Evolutionary conservation across 2,797 vertebrate genomes (phyloP), one percentile per base, ranked within the genome.

Genomic region (Amniataba percoides): DNA sequence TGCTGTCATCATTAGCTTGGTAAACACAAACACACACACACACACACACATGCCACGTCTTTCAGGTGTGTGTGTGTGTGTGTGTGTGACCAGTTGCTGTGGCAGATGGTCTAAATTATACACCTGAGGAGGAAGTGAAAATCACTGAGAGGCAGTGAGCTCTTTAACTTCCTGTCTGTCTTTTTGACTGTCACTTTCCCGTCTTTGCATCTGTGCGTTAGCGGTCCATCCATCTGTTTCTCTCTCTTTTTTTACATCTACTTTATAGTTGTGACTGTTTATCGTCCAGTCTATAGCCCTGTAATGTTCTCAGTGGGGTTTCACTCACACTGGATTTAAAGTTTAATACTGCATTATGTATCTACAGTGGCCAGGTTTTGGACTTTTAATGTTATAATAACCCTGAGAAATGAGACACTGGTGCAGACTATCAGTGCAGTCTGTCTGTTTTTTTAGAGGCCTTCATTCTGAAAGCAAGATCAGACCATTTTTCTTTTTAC

Each of bases 41-140:
- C 27, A 56, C 23, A 61, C 39, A 59, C 66, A 59, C 36, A 49
- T 0, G 3, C 5, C 18, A 51, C 36, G 71, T 75, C 45, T 80
- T 77, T 67, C 42, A 84, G 62, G 68, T 61, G 42, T 71, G 63
- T 67, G 58, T 59, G 68, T 61, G 42, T 71, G 63, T 67, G 58
- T 59, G 31, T 56, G 7, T 27, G 62, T 25, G 60, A 34, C 65
- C 69, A 21, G 61, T 71, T 19, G 27, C 21, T 71, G 52, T 55
- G 61, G 71, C 82, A 88, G 83, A 83, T 88, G 84, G 75, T 73
- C 55, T 77, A 64, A 72, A 89, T 80, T 75, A 82, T 43, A 79
- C 71, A 83, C 63, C 75, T 27, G 63, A 74, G 53, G 61, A 79
- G 56, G 77, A 71, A 71, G 11, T 25, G 39, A 40, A 61, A 78